These are phyloP conservation scores for Lagocephalus sceleratus DNA, from an alignment of 2,797 vertebrate species.

Conservation along the genomic window DNA sequence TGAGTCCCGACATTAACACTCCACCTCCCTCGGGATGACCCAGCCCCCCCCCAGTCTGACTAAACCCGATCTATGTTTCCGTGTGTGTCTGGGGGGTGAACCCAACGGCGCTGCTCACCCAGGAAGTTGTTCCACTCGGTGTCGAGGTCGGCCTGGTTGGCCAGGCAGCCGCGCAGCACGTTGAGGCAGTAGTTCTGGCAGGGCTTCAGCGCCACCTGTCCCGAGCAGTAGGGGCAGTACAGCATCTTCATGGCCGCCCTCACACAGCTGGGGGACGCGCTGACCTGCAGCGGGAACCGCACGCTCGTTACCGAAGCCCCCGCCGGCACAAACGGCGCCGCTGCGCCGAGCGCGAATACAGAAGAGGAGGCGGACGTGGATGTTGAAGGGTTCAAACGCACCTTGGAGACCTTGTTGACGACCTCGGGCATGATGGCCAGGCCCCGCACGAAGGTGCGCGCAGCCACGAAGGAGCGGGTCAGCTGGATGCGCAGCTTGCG, in stretches of 20 bases:
- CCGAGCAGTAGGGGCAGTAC: constrained; percentile 93
- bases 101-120: too few relatives aligned
- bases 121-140: constrained; percentile 96
- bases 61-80: too few relatives aligned
- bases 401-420: constrained; percentile 86
- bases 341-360: too few relatives aligned
- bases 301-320: constrained; percentile 31
- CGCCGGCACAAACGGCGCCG: too few relatives aligned
- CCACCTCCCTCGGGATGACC: too few relatives aligned
- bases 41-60: too few relatives aligned
- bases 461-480: constrained; percentile 86
- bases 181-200: constrained; percentile 98
- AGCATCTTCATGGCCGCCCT: constrained; percentile 92
- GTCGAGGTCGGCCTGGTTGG: constrained; percentile 94
- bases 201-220: constrained; percentile 89
- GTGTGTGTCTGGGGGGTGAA: too few relatives aligned
- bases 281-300: constrained; percentile 77
- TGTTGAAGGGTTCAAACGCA: constrained; percentile 78
- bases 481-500: constrained; percentile 93
- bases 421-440: constrained; percentile 85
- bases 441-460: constrained; percentile 89
- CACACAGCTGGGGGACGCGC: constrained; percentile 84
- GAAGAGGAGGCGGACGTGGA: too few relatives aligned
- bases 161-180: constrained; percentile 94
- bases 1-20: too few relatives aligned